Evolutionary conservation across 2,113 vertebrate genomes (phyloP), one percentile per base, ranked within the genome.

Genomic region (Ursus arctos): DNA sequence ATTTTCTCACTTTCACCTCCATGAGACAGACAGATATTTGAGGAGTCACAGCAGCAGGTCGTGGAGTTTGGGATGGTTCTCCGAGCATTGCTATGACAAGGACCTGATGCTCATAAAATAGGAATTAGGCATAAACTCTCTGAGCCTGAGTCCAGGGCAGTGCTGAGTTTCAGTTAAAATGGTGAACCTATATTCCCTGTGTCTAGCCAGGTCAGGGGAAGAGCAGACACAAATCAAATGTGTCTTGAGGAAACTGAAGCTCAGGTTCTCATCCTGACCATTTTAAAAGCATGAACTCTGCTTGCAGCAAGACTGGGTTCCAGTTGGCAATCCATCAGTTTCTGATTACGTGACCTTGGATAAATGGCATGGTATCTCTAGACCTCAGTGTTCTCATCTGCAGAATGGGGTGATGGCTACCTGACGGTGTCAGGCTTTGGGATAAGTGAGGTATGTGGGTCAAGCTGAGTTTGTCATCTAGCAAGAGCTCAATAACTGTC

Each of bases 21-120:
- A 8, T 36, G 49, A 83, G 47, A 43, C 13, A 72, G 76, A 67
- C 6, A 77, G 55, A 47, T 61, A 74, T 28, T 13, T 55, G 43
- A 59, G 47, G 24, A 36, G 43, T 43, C 6, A 26, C 1, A 26
- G 7, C 59, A 77, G 51, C 43, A 26, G 19, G 61, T 14, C 24
- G 1, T 7, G 49, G 77, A 51, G 43, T 1, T 15, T 2, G 10
- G 31, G 18, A n/a, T 2, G 43, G 21, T 15, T 82, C 81, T 83
- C 74, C 1, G 12, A 61, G 55, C 59, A 24, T 7, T 2, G 4
- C 61, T 15, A 0, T 2, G 18, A 33, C 0, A 9, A 77, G 22
- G 14, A 36, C 33, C 0, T 21, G 21, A 33, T 61, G 51, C 33
- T 84, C 55, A 47, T 3, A 18, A 77, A 40, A 43, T 9, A 57